Evolutionary conservation across 2,888 invertebrate species (phyloP), one percentile per base, ranked within the genome.

Genomic region (Lysandra coridon): DNA sequence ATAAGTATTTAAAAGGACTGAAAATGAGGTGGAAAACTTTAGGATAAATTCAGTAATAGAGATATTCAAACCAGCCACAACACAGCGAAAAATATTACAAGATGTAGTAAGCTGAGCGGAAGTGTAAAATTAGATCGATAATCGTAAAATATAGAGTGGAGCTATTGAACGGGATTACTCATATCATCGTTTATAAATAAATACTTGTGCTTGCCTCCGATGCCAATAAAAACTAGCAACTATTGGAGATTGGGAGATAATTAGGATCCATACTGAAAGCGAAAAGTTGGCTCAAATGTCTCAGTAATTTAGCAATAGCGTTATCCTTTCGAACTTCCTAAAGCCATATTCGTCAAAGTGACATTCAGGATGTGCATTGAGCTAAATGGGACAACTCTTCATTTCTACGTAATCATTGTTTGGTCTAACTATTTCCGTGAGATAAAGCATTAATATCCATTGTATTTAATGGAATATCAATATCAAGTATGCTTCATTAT

Each of bases 121-220:
- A 82, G 81, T 79, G 80, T 82, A 30, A 79, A 82, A 83, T 83
- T 84, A 83, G 82, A 84, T 81, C 81, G 77, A 84, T 83, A 84
- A 84, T 82, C 83, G 82, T 83, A 83, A 82, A 84, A 80, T 80
- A 81, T 81, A 81, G 80, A 80, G 79, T 79, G 74, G 78, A 82
- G 81, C 82, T 81, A 80, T 81, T 82, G 83, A 82, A 82, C 82
- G 80, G 79, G 69, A 81, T 83, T 83, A 83, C 80, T 82, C 80
- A 83, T 82, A 81, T 79, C 80, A 40, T 78, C 69, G 78, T 64
- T n/a, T 64, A 40, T 64, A 77, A 69, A 69, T 77, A 79, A 79
- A 79, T 79, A 79, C 74, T 73, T 73, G 33, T 49, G 33, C 17
- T 49, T 37, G 60, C 74, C 57, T 74, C 79, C 12, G 17, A 60